Conservation (phyloP, 2,113 vertebrate genomes). For the Coptodon bakossiorum region DNA sequence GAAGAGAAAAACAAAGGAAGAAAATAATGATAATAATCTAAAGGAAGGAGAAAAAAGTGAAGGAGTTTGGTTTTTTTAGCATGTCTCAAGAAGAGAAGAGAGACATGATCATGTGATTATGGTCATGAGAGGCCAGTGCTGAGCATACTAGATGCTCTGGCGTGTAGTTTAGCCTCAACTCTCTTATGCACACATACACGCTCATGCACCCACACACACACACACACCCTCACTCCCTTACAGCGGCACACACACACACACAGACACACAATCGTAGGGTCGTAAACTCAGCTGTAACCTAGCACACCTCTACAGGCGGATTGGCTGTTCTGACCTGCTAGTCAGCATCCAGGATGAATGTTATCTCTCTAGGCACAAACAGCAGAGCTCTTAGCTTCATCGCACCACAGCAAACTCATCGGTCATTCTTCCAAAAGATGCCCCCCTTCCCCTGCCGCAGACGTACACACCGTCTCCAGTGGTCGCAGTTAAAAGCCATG, state of each 20-base stretch:
- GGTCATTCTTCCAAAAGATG: conserved; percentile 46
- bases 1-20: conserved; percentile 12
- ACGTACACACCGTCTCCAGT: conserved; percentile 52
- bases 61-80: conserved; percentile 25
- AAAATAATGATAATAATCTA: not conserved
- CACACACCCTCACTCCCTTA: not conserved
- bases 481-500: conserved; percentile 54
- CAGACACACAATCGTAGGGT: not conserved
- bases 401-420: conserved; percentile 24
- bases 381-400: conserved; percentile 52
- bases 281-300: conserved; percentile 54
- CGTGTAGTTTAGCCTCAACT: conserved; percentile 42
- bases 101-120: conserved; percentile 1
- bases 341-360: conserved; percentile 59
- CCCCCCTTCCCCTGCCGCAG: conserved; percentile 20
- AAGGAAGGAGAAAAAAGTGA: not conserved
- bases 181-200: conserved; percentile 38
- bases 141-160: conserved; percentile 30
- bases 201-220: conserved; percentile 5
- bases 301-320: conserved; percentile 37
- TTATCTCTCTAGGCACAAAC: conserved; percentile 66
- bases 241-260: not conserved
- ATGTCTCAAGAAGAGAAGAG: conserved; percentile 36
- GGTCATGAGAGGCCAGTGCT: conserved; percentile 24
- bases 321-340: conserved; percentile 47